phyloP scores from a whole-genome alignment of 2,113 vertebrate species.

The Pycnonotus jocosus region DNA sequence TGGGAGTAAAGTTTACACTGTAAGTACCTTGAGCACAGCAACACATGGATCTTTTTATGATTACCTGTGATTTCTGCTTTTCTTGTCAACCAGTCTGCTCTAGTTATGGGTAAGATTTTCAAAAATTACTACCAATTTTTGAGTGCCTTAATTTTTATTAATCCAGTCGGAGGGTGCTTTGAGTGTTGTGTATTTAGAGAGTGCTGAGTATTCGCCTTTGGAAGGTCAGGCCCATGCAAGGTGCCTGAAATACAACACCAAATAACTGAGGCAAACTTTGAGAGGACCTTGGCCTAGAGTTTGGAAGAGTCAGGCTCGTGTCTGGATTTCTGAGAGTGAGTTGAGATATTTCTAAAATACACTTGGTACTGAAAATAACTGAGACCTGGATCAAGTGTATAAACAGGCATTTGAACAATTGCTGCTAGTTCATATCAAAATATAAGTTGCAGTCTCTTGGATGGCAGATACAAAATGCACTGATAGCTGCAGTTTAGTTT shows the following conservation, averaged over 20 bases:
- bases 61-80: neutral
- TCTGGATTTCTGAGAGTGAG: neutral
- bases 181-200: neutral
- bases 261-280: neutral
- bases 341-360: neutral
- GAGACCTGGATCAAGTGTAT: neutral
- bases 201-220: neutral
- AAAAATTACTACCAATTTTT: neutral
- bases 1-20: constrained; percentile 30
- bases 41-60: neutral
- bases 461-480: neutral
- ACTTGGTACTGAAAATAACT: neutral
- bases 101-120: neutral
- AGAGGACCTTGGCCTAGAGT: neutral
- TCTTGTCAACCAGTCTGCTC: neutral
- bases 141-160: constrained; percentile 29
- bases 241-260: neutral
- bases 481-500: neutral
- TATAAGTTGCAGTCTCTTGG: neutral
- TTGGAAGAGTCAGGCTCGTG: neutral
- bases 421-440: neutral
- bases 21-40: neutral
- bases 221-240: neutral
- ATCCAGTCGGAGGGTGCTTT: neutral
- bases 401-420: neutral